These are phyloP conservation scores for Gambusia yucatana DNA, from an alignment of 2,797 vertebrate species.

Conservation along the genomic window DNA sequence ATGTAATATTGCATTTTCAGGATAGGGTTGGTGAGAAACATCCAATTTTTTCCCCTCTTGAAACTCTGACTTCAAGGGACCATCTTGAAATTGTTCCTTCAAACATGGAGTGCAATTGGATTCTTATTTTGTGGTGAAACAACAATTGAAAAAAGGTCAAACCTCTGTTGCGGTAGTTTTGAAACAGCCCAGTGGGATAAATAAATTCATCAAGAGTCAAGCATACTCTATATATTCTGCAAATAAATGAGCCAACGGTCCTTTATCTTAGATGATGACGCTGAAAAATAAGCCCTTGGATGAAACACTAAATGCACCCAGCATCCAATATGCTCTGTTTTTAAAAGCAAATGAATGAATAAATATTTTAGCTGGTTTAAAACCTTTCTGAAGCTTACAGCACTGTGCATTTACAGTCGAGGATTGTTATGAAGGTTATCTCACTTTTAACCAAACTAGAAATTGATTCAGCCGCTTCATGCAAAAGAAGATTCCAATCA, in stretches of 20 bases:
- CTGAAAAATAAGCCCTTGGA: background rate
- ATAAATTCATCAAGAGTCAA: background rate
- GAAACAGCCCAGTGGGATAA: background rate
- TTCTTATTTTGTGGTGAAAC: background rate
- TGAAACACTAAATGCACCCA: background rate
- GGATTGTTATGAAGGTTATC: background rate
- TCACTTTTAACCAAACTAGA: background rate
- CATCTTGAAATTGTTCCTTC: conserved; percentile 1
- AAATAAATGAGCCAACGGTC: background rate
- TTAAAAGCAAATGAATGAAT: background rate
- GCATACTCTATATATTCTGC: background rate
- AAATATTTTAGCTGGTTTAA: background rate
- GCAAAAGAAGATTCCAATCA: background rate
- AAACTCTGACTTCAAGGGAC: background rate
- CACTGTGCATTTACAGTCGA: background rate
- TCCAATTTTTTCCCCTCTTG: background rate
- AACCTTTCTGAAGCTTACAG: background rate
- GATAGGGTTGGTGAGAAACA: background rate
- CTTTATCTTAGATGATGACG: background rate
- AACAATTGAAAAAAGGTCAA: background rate
- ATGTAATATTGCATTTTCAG: background rate
- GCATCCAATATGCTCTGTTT: background rate
- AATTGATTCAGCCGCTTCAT: background rate
- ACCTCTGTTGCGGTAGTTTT: background rate
- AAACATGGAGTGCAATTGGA: background rate